Evolutionary conservation across 2,113 vertebrate species (phyloP), one percentile per base, ranked within the genome.

Genomic region (Sisor rabdophorus): DNA sequence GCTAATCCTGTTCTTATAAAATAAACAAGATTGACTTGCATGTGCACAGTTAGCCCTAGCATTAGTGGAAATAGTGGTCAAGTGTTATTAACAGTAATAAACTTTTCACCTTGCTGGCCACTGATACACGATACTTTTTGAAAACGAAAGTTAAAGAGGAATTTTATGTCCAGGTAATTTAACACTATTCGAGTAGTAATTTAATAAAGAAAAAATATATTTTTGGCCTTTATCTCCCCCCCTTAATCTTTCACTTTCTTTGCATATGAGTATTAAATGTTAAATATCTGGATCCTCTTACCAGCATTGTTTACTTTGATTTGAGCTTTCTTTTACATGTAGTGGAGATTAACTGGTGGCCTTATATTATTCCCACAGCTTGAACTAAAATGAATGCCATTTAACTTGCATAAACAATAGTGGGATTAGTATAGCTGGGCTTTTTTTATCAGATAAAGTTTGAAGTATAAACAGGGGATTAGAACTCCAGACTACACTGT

Each of bases 381-480:
- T 81, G 77, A 59, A 59, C 75, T 50, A 12, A 50, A 63, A 69
- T 86, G 84, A 64, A 81, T 47, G 50, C 75, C 22, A 63, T 85
- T 87, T 81, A 75, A 78, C 75, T 15, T 16, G 84, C 26, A 55
- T 85, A 87, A 87, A 84, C 81, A 82, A 86, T 53, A 79, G 78
- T 36, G 22, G 84, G 82, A 85, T 87, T 84, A 85, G 70, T 80
- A 50, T 82, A 47, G 15, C 80, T 68, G 19, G 12, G 36, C 3
- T 36, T 59, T 79, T 85, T 83, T 79, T 87, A 84, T 87, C 71
- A 82, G 76, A 84, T 84, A 79, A 79, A 84, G 77, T 76, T 79
- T 81, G 44, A 80, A 73, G 71, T 83, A 73, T 81, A 86, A 89
- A 87, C 81, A 75, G 47, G 60, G 81, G 79, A 84, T 86, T 85